Evolutionary conservation across 2,888 invertebrate species (phyloP), one percentile per base, ranked within the genome.

Genomic region (Protonemura montana): DNA sequence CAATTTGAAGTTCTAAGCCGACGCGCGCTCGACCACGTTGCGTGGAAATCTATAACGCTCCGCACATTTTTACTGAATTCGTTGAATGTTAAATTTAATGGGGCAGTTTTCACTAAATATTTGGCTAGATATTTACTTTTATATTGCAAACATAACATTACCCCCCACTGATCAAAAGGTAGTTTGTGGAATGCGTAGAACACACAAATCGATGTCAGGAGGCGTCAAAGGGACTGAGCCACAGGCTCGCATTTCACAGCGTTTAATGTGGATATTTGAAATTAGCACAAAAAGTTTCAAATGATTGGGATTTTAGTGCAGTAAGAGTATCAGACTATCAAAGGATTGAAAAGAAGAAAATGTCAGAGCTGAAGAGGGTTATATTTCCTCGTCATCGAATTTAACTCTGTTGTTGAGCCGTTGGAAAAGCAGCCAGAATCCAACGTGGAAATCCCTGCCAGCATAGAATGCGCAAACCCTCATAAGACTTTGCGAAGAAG

Each of bases 1-100:
- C 84, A 84, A 84, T 84, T 84, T 84, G 81, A 59, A 81, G 81
- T 25, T 59, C 42, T 42, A 16, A n/a, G 80, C 86, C 42, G 76
- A 42, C 80, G 76, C 13, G 76, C 59, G 21, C 25, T 27, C 28
- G 25, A 84, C 59, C 25, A 25, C 76, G 28, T 28, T 59, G 27
- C 10, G 21, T 59, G 59, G 59, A 59, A 59, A 59, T 13, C 2
- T 10, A 59, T 16, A 16, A 21, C 59, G 7, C 59, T 21, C 59
- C 21, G 59, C 21, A 13, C 2, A 21, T 0, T 84, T 84, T 84
- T 84, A 26, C 13, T 84, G 76, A 35, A 21, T 76, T 84, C 30
- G 21, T 29, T 10, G 84, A 82, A 41, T 35, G 5, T 76, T 84
- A 59, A 21, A 76, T 27, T 42, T 76, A 84, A 59, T 84, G 84